Base-by-base conservation (phyloP, 2,797 vertebrate species). In the Rhinophrynus dorsalis region DNA sequence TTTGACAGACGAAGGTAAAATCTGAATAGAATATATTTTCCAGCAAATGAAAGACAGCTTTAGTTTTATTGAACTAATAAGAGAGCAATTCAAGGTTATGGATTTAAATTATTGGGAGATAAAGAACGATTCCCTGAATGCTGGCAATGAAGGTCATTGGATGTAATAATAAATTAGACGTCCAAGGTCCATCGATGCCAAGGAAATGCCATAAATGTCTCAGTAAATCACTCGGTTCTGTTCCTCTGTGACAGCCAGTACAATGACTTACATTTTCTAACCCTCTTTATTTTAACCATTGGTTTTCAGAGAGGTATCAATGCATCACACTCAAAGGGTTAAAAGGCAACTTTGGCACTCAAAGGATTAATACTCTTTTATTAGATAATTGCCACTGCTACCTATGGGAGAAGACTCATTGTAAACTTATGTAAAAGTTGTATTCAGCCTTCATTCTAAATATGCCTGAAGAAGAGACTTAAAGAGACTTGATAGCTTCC, bases 31-130 rank as follows among this genome's bases (percentile, higher is more conserved):
- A 37, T 35, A 33, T 23, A 56, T 56, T 32, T 55, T n/a, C 2
- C 2, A 35, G 18, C 10, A 27, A 37, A 33, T 10, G 2, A 23
- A 56, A 10, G 9, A n/a, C 18, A 55, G 48, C 38, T 4, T 26
- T 13, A 26, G 44, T 23, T 68, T 60, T 61, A 61, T 44, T 32
- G 47, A 29, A 17, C 58, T 56, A 70, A 70, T 55, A 47, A 56
- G 38, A n/a, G 48, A 62, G 26, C 58, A 35, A 45, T 56, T 17
- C 32, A 18, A 38, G 21, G 50, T 30, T 47, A 40, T 15, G 3
- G 10, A 12, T 50, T 21, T 59, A 59, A 68, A 50, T 50, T 54
- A 59, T 42, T 54, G n/a, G n/a, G 12, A 57, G 18, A 57, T 35
- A 47, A 55, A 44, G 24, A 24, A 3, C 13, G 27, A 20, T 57